Evolutionary conservation across 1,140 invertebrate genomes (phyloP).

Genomic region (Pogonomyrmex barbatus): DNA sequence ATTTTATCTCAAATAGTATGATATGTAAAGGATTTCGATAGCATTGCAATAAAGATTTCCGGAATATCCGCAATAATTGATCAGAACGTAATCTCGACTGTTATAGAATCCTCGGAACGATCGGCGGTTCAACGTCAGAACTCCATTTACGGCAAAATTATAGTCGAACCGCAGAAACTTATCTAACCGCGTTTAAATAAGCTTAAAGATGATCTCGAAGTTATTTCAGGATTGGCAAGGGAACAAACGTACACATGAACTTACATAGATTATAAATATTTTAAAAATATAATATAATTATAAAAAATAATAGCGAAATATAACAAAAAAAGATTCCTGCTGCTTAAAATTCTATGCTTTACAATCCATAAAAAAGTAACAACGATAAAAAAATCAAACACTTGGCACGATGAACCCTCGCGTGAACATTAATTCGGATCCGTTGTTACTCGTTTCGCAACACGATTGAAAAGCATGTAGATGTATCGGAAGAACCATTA

Average conservation of each 20-base stretch:
- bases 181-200: neutral
- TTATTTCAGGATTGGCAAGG: neutral
- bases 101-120: conserved; percentile 21
- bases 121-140: neutral
- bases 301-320: neutral
- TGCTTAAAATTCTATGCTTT: neutral
- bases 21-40: conserved; percentile 2
- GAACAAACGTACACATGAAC: neutral
- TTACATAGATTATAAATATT: neutral
- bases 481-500: conserved; percentile 56
- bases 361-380: neutral
- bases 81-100: conserved; percentile 21
- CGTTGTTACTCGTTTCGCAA: conserved; percentile 10
- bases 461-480: conserved; percentile 9
- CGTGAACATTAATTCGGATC: conserved; percentile 19
- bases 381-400: neutral
- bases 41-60: conserved; percentile 14
- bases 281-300: neutral
- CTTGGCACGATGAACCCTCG: neutral
- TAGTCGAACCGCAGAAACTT: conserved; percentile 4
- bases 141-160: conserved; percentile 23
- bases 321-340: neutral
- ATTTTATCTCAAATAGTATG: neutral
- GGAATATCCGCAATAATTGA: conserved; percentile 22
- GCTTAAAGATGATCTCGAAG: neutral